Conservation (phyloP, 2,797 vertebrate genomes). For the Psittacula derbiana region DNA sequence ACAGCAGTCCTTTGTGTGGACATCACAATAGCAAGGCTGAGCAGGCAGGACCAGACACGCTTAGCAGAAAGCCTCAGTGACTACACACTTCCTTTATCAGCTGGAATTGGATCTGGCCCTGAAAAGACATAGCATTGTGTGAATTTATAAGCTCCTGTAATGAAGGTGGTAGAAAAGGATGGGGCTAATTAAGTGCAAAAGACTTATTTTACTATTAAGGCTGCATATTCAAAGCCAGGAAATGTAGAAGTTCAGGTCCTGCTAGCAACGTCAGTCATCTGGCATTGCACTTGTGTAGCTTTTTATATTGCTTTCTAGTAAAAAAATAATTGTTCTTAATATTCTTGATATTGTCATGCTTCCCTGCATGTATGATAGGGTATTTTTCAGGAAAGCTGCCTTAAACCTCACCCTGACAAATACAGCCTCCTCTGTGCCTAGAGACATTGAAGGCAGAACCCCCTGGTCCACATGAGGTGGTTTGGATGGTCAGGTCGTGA, state of each 20-base stretch:
- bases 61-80: neutral
- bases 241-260: conserved; percentile 56
- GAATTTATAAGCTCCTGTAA: neutral
- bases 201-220: neutral
- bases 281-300: neutral
- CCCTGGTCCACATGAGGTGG: neutral
- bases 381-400: neutral
- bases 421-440: neutral
- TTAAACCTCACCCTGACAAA: neutral
- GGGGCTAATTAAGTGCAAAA: neutral
- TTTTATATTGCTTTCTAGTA: neutral
- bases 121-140: neutral
- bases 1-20: neutral
- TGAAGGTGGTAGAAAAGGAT: neutral
- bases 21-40: neutral
- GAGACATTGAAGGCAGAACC: neutral
- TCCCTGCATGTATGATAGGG: neutral
- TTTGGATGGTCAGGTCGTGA: neutral
- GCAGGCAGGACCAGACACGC: neutral
- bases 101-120: neutral
- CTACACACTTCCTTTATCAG: neutral
- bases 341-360: neutral
- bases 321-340: neutral
- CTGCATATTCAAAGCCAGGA: neutral
- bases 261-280: neutral